Evolutionary conservation across 1,140 invertebrate genomes (phyloP).

Genomic region (Phymastichus coffea): DNA sequence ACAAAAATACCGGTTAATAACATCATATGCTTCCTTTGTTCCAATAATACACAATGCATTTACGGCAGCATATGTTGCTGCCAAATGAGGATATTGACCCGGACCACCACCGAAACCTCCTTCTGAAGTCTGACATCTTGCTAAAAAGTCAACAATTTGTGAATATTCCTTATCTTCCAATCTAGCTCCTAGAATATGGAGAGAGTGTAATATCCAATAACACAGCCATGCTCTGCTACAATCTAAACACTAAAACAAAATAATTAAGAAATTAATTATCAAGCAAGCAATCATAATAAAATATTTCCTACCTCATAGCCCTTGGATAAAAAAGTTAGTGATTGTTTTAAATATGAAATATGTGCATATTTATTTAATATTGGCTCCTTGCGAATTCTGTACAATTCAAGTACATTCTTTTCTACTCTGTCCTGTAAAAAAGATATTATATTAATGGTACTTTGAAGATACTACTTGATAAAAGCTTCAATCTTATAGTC

Average conservation of each 20-base stretch:
- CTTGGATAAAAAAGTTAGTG: conserved; percentile 65
- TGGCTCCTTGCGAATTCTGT: conserved; percentile 61
- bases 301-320: conserved; percentile 65
- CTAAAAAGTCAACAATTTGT: conserved; percentile 69
- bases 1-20: conserved; percentile 74
- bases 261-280: conserved; percentile 21
- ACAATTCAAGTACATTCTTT: conserved; percentile 64
- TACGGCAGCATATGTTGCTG: conserved; percentile 95
- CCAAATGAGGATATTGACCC: conserved; percentile 87
- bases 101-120: conserved; percentile 96
- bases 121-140: conserved; percentile 73
- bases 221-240: conserved; percentile 93
- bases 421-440: conserved; percentile 68
- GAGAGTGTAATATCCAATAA: conserved; percentile 92
- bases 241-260: conserved; percentile 71
- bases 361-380: conserved; percentile 67
- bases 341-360: conserved; percentile 68
- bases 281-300: conserved; percentile 19
- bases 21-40: conserved; percentile 80
- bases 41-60: conserved; percentile 89
- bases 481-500: not conserved
- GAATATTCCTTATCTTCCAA: conserved; percentile 68
- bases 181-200: conserved; percentile 77
- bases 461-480: not conserved
- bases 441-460: conserved; percentile 10